A percentile compares a stretch with the other conserved stretches of the same genome.
These are phyloP conservation scores for Eulacestoma nigropectus DNA, from an alignment of 2,113 vertebrate genomes.

Conservation along the genomic window DNA sequence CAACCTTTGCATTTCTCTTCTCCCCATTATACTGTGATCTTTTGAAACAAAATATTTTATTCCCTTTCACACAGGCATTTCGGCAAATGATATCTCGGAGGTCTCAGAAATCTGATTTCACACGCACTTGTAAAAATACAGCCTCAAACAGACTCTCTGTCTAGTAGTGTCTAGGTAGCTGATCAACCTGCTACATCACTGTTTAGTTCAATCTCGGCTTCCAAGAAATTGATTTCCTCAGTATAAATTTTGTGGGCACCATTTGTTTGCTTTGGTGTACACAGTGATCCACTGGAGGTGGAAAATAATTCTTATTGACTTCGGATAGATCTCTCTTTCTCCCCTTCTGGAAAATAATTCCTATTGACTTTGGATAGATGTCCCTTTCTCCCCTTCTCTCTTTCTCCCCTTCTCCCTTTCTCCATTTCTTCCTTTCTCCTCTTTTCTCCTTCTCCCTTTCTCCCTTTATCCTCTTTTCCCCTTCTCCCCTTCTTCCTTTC, in stretches of 20 bases:
- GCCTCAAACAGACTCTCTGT: neutral
- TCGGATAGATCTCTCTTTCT: neutral
- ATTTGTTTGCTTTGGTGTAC: neutral
- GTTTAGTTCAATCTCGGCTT: neutral
- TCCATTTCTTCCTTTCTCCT: neutral
- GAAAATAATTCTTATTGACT: neutral
- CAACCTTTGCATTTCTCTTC: slow-evolving; percentile 8
- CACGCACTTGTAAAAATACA: neutral
- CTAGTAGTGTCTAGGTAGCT: neutral
- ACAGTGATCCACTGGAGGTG: neutral
- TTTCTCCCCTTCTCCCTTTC: neutral
- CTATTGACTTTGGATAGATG: neutral
- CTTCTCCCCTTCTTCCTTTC: neutral
- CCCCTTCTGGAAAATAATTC: neutral
- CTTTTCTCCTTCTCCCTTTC: neutral
- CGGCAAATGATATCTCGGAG: neutral
- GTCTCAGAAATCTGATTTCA: neutral
- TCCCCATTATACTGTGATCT: slow-evolving; percentile 5
- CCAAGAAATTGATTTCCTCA: neutral
- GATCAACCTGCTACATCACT: neutral
- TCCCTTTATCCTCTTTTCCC: neutral
- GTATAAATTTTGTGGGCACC: neutral
- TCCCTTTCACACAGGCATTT: neutral
- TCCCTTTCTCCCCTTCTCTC: neutral
- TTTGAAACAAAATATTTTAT: slow-evolving; percentile 20